Percentiles rank a stretch among this genome's conserved stretches.
These are phyloP conservation scores for Cyclura pinguis DNA, from an alignment of 2,797 vertebrate genomes.

Conservation along the genomic window DNA sequence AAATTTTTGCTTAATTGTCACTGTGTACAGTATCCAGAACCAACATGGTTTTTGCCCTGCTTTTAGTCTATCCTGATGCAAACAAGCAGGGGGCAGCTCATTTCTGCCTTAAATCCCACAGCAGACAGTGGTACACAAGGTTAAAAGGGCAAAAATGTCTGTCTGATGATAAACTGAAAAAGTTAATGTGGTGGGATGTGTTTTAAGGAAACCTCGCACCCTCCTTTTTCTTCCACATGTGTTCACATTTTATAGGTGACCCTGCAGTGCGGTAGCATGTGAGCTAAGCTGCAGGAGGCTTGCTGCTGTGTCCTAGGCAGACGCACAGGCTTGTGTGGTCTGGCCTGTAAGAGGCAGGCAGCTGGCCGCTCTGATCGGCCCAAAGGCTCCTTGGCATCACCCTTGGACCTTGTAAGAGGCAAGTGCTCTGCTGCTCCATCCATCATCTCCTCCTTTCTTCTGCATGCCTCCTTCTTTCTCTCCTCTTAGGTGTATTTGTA, in stretches of 20 bases:
- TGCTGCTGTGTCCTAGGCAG: slow-evolving; percentile 79
- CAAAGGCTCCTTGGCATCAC: slow-evolving; percentile 74
- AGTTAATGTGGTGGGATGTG: slow-evolving; percentile 74
- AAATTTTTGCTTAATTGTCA: slow-evolving; percentile 72
- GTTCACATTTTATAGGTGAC: slow-evolving; percentile 67
- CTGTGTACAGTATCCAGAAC: slow-evolving; percentile 72
- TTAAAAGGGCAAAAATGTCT: slow-evolving; percentile 74
- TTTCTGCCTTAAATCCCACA: slow-evolving; percentile 66
- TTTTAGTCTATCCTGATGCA: slow-evolving; percentile 71
- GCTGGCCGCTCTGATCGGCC: slow-evolving; percentile 83
- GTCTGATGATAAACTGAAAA: slow-evolving; percentile 34
- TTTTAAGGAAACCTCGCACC: slow-evolving; percentile 71
- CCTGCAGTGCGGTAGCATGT: slow-evolving; percentile 76
- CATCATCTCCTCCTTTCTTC: slow-evolving; percentile 66
- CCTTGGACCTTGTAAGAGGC: slow-evolving; percentile 95
- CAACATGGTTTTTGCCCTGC: slow-evolving; percentile 68
- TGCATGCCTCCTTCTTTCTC: slow-evolving; percentile 41
- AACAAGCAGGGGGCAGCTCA: slow-evolving; percentile 71
- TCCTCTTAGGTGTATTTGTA: background rate
- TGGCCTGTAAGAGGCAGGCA: slow-evolving; percentile 95
- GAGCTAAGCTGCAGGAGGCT: slow-evolving; percentile 73
- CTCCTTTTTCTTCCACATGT: slow-evolving; percentile 78
- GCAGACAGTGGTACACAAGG: slow-evolving; percentile 68
- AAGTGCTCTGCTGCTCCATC: slow-evolving; percentile 79
- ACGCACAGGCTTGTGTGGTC: slow-evolving; percentile 78